Percentiles rank a stretch among this genome's conserved stretches.
Evolutionary conservation across 1,140 invertebrate genomes (phyloP).

Genomic region (Calliopsis andreniformis): DNA sequence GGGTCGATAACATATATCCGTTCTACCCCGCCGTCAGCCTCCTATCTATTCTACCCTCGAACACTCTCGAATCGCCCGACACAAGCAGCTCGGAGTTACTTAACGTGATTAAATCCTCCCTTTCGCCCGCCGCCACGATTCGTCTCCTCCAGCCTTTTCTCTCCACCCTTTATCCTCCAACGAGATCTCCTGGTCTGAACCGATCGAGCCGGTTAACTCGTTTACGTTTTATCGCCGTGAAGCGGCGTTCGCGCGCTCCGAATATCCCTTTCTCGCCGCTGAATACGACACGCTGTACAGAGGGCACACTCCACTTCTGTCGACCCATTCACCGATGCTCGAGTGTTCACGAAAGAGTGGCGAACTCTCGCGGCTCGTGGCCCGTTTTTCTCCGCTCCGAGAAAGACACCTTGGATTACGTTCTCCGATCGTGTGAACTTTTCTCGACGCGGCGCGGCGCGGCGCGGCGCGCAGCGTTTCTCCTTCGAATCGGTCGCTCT

Average conservation of each 20-base stretch:
- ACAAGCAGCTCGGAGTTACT: slow-evolving; percentile 60
- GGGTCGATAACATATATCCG: slow-evolving; percentile 60
- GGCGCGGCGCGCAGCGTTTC: too few relatives aligned
- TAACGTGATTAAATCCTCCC: slow-evolving; percentile 67
- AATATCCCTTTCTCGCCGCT: background rate
- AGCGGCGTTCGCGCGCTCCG: background rate
- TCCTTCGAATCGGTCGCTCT: too few relatives aligned
- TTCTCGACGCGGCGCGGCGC: too few relatives aligned
- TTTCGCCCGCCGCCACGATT: slow-evolving; percentile 38
- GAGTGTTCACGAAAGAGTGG: background rate
- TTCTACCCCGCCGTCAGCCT: background rate
- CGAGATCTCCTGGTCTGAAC: slow-evolving; percentile 25
- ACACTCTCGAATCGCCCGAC: slow-evolving; percentile 50
- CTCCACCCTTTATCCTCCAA: slow-evolving; percentile 7
- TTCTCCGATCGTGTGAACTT: background rate
- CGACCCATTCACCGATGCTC: background rate
- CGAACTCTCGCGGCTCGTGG: background rate
- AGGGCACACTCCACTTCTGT: background rate
- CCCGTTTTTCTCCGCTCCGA: background rate
- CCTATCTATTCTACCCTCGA: slow-evolving; percentile 54
- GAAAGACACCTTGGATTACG: background rate
- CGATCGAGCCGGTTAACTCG: slow-evolving; percentile 39
- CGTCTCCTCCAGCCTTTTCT: slow-evolving; percentile 29
- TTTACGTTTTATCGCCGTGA: slow-evolving; percentile 45
- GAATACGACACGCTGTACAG: background rate